These are phyloP conservation scores for Halcyon chelicuti DNA, from an alignment of 2,797 vertebrate species.

Conservation along the genomic window DNA sequence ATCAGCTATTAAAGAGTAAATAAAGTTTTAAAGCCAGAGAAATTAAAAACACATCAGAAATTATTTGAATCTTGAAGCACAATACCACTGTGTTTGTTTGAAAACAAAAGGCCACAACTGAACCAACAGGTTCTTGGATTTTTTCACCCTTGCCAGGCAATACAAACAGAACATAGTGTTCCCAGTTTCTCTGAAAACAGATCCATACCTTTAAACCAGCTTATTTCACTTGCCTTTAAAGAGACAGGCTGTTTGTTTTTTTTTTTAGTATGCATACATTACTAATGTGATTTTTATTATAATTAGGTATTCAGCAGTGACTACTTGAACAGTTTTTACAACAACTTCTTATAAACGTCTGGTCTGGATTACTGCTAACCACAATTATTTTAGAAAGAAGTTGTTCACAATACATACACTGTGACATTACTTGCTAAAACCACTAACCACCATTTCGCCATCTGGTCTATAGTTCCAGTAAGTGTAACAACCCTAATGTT, in stretches of 20 bases:
- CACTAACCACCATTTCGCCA: background rate
- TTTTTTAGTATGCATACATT: background rate
- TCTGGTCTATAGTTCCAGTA: background rate
- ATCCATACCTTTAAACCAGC: background rate
- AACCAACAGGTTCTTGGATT: background rate
- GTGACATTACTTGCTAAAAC: background rate
- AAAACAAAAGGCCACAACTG: background rate
- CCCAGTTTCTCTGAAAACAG: background rate
- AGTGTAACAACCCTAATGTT: background rate
- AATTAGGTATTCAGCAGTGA: background rate
- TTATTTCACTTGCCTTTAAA: background rate
- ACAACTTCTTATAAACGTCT: background rate
- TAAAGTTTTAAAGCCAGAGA: background rate
- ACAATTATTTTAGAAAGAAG: background rate
- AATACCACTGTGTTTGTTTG: background rate
- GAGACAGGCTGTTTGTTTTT: background rate
- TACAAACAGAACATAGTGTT: background rate
- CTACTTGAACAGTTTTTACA: background rate
- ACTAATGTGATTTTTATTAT: background rate
- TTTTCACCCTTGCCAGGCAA: background rate
- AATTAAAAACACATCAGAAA: constrained; percentile 17
- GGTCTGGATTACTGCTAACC: background rate
- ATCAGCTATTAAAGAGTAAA: background rate
- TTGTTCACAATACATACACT: background rate
- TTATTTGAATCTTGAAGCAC: background rate